Percentiles rank a stretch among this genome's conserved stretches.
Evolutionary conservation across 2,797 vertebrate genomes (phyloP).

Genomic region (Spondyliosoma cantharus): DNA sequence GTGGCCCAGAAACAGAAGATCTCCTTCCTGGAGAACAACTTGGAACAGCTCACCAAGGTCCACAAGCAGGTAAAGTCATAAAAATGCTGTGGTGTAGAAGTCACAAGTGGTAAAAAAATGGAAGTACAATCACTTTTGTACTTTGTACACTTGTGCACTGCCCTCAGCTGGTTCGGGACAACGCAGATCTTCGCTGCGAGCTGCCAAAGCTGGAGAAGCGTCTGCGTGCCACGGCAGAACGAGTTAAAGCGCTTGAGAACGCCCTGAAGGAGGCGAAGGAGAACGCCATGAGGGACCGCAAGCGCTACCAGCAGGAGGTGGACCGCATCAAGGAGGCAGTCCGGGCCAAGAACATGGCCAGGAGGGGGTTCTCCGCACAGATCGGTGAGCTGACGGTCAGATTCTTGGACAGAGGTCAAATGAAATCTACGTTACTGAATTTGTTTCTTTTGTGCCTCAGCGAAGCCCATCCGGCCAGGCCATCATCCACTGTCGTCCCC

Average conservation of each 20-base stretch:
- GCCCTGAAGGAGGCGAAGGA: slow-evolving; percentile 95
- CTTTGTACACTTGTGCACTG: no score
- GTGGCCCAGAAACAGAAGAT: slow-evolving; percentile 94
- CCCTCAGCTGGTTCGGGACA: slow-evolving; percentile 88
- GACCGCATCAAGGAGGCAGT: slow-evolving; percentile 97
- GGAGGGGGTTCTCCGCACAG: slow-evolving; percentile 93
- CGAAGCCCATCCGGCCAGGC: slow-evolving; percentile 92
- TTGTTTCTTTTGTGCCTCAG: slow-evolving; percentile 69
- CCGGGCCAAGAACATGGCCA: slow-evolving; percentile 94
- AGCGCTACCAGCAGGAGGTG: slow-evolving; percentile 94
- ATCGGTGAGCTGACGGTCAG: slow-evolving; percentile 84
- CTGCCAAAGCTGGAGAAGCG: slow-evolving; percentile 95
- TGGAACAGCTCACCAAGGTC: slow-evolving; percentile 96
- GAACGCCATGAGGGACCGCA: slow-evolving; percentile 92
- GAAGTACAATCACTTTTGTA: no score
- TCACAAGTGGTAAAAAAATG: no score
- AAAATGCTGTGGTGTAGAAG: neutral
- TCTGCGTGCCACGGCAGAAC: slow-evolving; percentile 90
- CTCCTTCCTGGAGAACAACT: slow-evolving; percentile 95
- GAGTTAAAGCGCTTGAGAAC: slow-evolving; percentile 92
- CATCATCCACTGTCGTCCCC: slow-evolving; percentile 91
- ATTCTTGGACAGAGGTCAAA: neutral
- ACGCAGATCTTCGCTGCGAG: slow-evolving; percentile 95
- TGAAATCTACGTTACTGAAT: neutral
- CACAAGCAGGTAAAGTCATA: slow-evolving; percentile 87